A percentile compares a stretch with the other conserved stretches of the same genome.
Conservation (phyloP, 2,888 invertebrate species). For the Tillus elongatus region DNA sequence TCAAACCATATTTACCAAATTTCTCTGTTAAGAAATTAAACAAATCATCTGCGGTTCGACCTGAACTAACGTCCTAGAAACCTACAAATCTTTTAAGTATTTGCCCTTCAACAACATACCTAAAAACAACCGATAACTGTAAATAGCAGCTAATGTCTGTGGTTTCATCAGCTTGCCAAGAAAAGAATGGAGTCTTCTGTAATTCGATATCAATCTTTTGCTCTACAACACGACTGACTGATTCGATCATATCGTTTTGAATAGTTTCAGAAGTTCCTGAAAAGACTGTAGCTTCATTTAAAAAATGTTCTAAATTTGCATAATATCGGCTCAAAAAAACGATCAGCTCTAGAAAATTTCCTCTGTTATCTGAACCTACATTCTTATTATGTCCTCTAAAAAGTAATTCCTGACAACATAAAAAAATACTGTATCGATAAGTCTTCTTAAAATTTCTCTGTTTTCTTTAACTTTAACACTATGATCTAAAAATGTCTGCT, state of each 20-base stretch:
- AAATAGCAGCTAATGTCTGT: conserved; percentile 22
- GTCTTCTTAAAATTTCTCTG: neutral
- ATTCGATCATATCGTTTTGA: neutral
- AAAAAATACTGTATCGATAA: neutral
- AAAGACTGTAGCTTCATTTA: conserved; percentile 3
- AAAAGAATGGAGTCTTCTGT: conserved; percentile 2
- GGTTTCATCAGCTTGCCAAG: conserved; percentile 19
- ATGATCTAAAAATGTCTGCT: neutral
- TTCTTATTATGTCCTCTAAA: neutral
- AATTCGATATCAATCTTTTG: conserved; percentile 2
- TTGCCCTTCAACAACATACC: conserved; percentile 23
- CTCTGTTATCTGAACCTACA: neutral
- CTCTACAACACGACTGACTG: conserved; percentile 4
- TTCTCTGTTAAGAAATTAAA: conserved; percentile 21
- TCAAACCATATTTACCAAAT: conserved; percentile 23
- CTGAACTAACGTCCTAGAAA: conserved; percentile 28
- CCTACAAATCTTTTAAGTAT: conserved; percentile 28
- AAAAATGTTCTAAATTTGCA: too few species aligned
- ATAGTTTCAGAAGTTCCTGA: conserved; percentile 1
- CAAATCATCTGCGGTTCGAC: conserved; percentile 23
- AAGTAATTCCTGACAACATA: conserved; percentile 1
- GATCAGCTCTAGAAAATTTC: conserved; percentile 1
- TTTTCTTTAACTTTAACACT: conserved; percentile 1
- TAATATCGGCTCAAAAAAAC: too few species aligned
- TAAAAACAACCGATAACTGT: conserved; percentile 25